These are phyloP conservation scores for Orthosia incerta DNA, from an alignment of 2,888 invertebrate species.

Conservation along the genomic window DNA sequence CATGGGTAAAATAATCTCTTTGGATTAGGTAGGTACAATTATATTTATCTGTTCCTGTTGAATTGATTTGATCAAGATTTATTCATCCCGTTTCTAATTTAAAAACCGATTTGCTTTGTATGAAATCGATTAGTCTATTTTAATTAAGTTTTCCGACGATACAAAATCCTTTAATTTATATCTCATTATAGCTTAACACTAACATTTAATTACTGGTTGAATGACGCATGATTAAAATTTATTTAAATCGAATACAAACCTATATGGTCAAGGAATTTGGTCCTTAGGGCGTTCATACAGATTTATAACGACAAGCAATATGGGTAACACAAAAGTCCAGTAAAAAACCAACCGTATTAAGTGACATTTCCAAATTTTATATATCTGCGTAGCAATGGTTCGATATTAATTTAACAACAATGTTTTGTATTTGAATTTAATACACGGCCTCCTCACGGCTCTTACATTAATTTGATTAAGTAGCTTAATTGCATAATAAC, in stretches of 20 bases:
- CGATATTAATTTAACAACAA: background rate
- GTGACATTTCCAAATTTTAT: background rate
- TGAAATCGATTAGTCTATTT: background rate
- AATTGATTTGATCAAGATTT: constrained; percentile 1
- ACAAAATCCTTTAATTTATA: background rate
- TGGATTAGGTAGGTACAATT: constrained; percentile 13
- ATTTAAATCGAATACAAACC: background rate
- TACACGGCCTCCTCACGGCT: background rate
- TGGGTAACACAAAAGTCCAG: background rate
- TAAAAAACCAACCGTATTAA: background rate
- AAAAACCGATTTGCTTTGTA: constrained; percentile 4
- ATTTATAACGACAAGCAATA: no score
- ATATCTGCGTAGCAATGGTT: background rate
- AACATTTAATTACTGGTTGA: background rate
- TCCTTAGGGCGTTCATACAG: background rate
- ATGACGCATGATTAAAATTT: constrained; percentile 21
- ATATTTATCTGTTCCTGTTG: background rate
- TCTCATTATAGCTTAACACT: no score
- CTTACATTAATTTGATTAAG: constrained; percentile 15
- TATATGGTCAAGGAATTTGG: constrained; percentile 2
- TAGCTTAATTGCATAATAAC: constrained; percentile 13
- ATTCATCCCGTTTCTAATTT: background rate
- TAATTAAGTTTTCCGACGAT: background rate
- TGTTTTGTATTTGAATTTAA: background rate
- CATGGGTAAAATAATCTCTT: constrained; percentile 37